These are phyloP conservation scores for Cottus gobio DNA, from an alignment of 2,113 vertebrate species.

Conservation along the genomic window DNA sequence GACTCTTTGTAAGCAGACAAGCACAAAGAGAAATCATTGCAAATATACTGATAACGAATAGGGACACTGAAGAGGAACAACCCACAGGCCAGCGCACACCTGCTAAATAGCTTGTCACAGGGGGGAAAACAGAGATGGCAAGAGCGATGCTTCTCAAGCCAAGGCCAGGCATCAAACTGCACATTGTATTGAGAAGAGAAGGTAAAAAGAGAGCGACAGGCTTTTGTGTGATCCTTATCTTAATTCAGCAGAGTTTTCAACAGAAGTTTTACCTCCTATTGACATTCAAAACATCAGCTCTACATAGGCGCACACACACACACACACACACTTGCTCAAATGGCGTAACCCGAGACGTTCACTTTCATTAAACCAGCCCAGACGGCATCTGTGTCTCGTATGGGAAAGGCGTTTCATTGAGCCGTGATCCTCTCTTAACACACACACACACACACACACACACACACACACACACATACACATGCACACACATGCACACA, in stretches of 20 bases:
- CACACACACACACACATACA: conserved; percentile 12
- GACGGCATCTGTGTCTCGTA: conserved; percentile 74
- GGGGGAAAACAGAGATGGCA: conserved; percentile 56
- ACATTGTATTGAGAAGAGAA: conserved; percentile 68
- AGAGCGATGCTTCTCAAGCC: conserved; percentile 59
- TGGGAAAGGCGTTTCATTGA: conserved; percentile 71
- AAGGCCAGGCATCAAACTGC: conserved; percentile 56
- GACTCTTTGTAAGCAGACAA: conserved; percentile 45
- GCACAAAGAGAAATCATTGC: conserved; percentile 43
- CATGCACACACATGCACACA: conserved; percentile 6
- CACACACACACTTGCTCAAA: conserved; percentile 60
- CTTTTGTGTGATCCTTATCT: conserved; percentile 84
- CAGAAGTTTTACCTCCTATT: conserved; percentile 80
- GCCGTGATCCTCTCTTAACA: conserved; percentile 50
- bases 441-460: neutral
- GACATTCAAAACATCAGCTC: conserved; percentile 81
- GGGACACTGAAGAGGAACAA: conserved; percentile 34
- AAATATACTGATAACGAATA: conserved; percentile 51
- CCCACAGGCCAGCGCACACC: conserved; percentile 50
- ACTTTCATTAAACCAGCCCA: conserved; percentile 78
- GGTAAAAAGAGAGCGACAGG: conserved; percentile 58
- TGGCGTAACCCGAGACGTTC: conserved; percentile 76
- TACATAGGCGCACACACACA: conserved; percentile 52
- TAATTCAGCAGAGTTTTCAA: conserved; percentile 80
- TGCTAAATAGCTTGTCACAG: conserved; percentile 69